Base-by-base conservation (phyloP, 2,888 invertebrate genomes). In the Cephus runcator region DNA sequence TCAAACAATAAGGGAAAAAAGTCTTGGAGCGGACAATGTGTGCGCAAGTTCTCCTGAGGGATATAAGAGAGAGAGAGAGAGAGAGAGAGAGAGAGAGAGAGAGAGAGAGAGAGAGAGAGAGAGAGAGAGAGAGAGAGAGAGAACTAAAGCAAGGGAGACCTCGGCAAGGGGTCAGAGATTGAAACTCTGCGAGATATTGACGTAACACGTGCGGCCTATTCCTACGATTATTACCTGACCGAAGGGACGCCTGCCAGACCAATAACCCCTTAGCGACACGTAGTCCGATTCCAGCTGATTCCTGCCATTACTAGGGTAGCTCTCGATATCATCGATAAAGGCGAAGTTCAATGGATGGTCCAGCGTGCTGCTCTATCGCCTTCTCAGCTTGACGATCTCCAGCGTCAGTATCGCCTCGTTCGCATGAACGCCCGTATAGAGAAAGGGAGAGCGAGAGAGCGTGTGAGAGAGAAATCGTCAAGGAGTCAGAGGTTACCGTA, bases 1-100 rank as follows among this genome's bases (percentile, higher is more conserved):
- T 79, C 77, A 71, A 56, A 78, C 78, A 76, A 77, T 77, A 76
- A 75, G 75, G 74, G 71, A 30, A 36, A 77, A 77, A 36, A 56
- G 23, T 56, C 56, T 56, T 56, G 71, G 31, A 31, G 23, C 33
- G 31, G 71, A 71, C 71, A 71, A 71, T 71, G 71, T 31, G 71
- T 9, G 71, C 71, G 31, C 71, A 31, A 31, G 31, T 23, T 31
- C 71, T 34, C 33, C 11, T 4, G 31, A 12, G 56, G 23, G 56
- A 56, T 56, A 23, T 23, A 23, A 56, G 56, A 56, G 23, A 23
- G 15, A 9, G 2, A 23, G 6, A 23, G 23, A 6, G 15, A 23
- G 23, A 23, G 15, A 23, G 23, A 23, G 15, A 23, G 23, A 15
- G 15, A 23, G 23, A 15, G 15, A 23, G 23, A 15, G 15, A 23